Evolutionary conservation across 2,888 invertebrate genomes (phyloP).

Genomic region (Spilosoma lubricipeda): DNA sequence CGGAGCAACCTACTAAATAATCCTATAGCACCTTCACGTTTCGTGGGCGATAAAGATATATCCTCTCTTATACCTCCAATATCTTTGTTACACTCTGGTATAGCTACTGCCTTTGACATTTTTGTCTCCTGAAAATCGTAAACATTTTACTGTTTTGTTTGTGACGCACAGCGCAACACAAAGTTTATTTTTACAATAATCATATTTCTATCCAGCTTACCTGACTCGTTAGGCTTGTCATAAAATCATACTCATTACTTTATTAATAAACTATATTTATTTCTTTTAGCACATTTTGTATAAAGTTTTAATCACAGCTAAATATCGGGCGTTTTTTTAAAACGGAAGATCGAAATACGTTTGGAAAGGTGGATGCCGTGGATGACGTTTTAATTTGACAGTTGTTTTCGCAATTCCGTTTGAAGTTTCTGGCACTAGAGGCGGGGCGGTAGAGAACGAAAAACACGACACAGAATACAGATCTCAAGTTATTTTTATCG

Average conservation of each 20-base stretch:
- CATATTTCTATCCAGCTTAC: constrained; percentile 52
- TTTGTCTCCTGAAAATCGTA: constrained; percentile 71
- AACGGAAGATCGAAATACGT: constrained; percentile 70
- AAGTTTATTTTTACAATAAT: constrained; percentile 75
- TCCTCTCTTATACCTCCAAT: constrained; percentile 76
- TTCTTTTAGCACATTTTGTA: constrained; percentile 61
- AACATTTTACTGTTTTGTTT: constrained; percentile 81
- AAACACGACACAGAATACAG: neutral
- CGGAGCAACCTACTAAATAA: constrained; percentile 75
- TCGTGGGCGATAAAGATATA: constrained; percentile 72
- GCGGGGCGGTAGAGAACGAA: neutral
- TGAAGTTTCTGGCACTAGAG: neutral
- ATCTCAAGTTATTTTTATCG: neutral
- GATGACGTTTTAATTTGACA: constrained; percentile 58
- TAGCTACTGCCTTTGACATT: constrained; percentile 80
- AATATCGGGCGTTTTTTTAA: constrained; percentile 60
- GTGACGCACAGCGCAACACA: constrained; percentile 73
- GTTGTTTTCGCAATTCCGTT: constrained; percentile 5
- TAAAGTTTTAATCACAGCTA: constrained; percentile 54
- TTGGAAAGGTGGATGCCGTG: constrained; percentile 52
- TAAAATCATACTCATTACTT: constrained; percentile 70
- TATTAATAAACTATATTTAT: constrained; percentile 39
- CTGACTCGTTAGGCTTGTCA: constrained; percentile 65
- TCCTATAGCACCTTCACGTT: constrained; percentile 76
- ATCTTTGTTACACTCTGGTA: constrained; percentile 77